These are phyloP conservation scores for Morelia viridis DNA, from an alignment of 2,797 vertebrate genomes.

Conservation along the genomic window DNA sequence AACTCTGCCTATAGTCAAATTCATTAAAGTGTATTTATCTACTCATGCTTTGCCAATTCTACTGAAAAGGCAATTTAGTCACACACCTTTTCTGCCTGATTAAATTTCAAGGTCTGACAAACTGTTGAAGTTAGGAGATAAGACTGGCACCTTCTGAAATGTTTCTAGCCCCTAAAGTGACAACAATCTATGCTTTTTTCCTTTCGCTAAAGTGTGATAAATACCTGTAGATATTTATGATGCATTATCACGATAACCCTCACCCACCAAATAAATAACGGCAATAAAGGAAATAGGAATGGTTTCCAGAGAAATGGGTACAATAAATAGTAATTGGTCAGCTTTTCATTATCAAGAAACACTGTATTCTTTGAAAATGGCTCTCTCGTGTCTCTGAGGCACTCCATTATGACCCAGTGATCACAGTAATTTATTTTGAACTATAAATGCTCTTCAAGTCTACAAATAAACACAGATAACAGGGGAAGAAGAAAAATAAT, in stretches of 20 bases:
- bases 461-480: slow-evolving; percentile 52
- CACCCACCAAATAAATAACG: not conserved
- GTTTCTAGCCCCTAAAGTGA: slow-evolving; percentile 5
- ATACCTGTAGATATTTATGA: not conserved
- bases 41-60: slow-evolving; percentile 11
- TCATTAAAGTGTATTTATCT: not conserved
- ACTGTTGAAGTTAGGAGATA: slow-evolving; percentile 21
- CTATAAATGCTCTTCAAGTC: slow-evolving; percentile 44
- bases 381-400: slow-evolving; percentile 4
- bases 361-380: not conserved
- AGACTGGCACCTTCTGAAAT: not conserved
- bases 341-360: slow-evolving; percentile 7
- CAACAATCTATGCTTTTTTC: not conserved
- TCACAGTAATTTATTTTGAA: slow-evolving; percentile 39
- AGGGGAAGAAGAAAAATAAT: slow-evolving; percentile 40
- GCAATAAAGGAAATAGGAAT: not conserved
- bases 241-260: not conserved
- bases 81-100: not conserved
- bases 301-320: not conserved
- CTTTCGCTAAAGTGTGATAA: not conserved
- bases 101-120: slow-evolving; percentile 3
- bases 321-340: not conserved
- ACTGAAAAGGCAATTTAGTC: not conserved
- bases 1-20: slow-evolving; percentile 4
- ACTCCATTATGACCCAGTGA: slow-evolving; percentile 39